A percentile compares a stretch with the other conserved stretches of the same genome.
phyloP scores from a whole-genome alignment of 92 coral and sea anemone species.

The Epizoanthus fatuus region DNA sequence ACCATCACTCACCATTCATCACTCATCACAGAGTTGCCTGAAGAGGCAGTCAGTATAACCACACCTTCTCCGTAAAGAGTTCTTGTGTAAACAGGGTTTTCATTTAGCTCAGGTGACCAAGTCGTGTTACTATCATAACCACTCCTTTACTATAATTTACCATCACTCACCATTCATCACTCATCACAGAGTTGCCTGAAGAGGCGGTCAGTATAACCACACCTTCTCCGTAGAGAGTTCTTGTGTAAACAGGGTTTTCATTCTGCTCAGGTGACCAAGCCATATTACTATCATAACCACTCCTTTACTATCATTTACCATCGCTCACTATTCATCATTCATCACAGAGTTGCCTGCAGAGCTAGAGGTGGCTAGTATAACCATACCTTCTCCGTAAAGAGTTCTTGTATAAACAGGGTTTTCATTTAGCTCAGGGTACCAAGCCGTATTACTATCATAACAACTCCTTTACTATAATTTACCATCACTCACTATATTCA shows the following conservation, averaged over 20 bases:
- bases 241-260: constrained; percentile 91
- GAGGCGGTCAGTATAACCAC: background rate
- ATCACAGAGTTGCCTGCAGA: background rate
- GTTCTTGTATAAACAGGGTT: constrained; percentile 89
- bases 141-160: no score
- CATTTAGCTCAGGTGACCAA: constrained; percentile 88
- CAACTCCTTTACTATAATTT: no score
- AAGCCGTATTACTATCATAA: constrained; percentile 52
- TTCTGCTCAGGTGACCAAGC: constrained; percentile 84
- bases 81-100: constrained; percentile 93
- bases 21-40: background rate
- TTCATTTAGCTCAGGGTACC: constrained; percentile 90
- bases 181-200: background rate
- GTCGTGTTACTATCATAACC: constrained; percentile 47
- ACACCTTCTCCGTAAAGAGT: constrained; percentile 94
- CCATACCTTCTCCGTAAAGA: constrained; percentile 93
- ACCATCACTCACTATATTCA: background rate
- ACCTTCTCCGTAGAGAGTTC: constrained; percentile 98
- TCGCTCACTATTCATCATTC: background rate
- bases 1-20: background rate
- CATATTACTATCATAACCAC: constrained; percentile 35
- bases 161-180: background rate
- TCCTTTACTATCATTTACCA: no score
- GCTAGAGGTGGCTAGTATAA: background rate
- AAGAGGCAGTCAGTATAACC: background rate